These are phyloP conservation scores for Apogon talboti DNA, from an alignment of 2,797 vertebrate genomes.

Conservation along the genomic window DNA sequence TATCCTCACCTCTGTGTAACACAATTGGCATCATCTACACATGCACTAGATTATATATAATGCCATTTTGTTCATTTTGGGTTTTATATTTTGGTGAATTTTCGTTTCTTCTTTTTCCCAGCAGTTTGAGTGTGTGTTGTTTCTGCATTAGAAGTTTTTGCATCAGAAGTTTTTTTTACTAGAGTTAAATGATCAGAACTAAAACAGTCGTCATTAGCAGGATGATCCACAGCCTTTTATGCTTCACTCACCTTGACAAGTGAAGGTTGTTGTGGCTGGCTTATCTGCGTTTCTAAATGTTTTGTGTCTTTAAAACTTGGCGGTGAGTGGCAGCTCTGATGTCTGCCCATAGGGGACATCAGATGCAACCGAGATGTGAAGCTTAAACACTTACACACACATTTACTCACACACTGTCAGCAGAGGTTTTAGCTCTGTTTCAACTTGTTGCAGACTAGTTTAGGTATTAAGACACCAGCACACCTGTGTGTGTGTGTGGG, in stretches of 20 bases:
- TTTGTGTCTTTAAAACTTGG: slow-evolving; percentile 50
- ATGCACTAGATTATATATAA: slow-evolving; percentile 9
- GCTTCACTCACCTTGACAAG: slow-evolving; percentile 63
- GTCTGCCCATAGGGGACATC: slow-evolving; percentile 68
- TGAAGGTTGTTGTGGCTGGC: slow-evolving; percentile 51
- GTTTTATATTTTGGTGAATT: slow-evolving; percentile 7
- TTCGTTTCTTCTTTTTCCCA: neutral
- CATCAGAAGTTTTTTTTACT: too few species aligned
- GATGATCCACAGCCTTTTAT: slow-evolving; percentile 29
- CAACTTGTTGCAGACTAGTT: slow-evolving; percentile 71
- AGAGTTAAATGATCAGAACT: slow-evolving; percentile 8
- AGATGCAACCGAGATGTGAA: slow-evolving; percentile 40
- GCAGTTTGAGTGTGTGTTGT: neutral
- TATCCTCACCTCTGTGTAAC: too few species aligned
- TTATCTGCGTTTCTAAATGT: slow-evolving; percentile 55
- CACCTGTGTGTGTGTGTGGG: slow-evolving; percentile 64
- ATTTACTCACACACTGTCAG: slow-evolving; percentile 34
- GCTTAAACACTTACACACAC: slow-evolving; percentile 39
- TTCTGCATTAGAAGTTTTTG: neutral
- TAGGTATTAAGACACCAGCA: slow-evolving; percentile 60
- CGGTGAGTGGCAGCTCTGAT: slow-evolving; percentile 70
- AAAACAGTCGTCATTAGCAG: slow-evolving; percentile 21
- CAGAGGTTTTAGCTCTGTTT: slow-evolving; percentile 69
- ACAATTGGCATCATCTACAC: slow-evolving; percentile 5
- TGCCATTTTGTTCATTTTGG: slow-evolving; percentile 15